Evolutionary conservation across 1,140 invertebrate genomes (phyloP).

Genomic region (Berghia stephanieae): DNA sequence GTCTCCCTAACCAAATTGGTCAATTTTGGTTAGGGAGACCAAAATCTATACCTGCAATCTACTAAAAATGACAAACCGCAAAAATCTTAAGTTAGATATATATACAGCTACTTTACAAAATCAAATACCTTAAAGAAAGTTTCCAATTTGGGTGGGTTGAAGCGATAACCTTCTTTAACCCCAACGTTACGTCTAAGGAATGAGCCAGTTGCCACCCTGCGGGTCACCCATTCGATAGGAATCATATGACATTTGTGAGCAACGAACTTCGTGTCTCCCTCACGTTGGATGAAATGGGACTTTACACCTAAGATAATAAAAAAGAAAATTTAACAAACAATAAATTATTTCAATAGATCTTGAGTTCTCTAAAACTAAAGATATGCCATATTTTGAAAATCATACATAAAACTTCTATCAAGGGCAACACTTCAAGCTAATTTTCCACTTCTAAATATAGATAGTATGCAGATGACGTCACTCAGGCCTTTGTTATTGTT

Average conservation of each 20-base stretch:
- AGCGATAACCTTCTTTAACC: conserved; percentile 90
- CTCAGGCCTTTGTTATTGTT: no score
- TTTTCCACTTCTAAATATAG: no score
- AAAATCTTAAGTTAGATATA: neutral
- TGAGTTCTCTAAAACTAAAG: no score
- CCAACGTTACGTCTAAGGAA: conserved; percentile 90
- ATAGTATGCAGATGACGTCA: no score
- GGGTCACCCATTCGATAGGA: conserved; percentile 97
- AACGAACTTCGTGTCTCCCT: conserved; percentile 81
- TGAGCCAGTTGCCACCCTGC: conserved; percentile 92
- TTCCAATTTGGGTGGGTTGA: conserved; percentile 86
- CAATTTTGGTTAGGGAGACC: no score
- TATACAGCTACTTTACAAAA: neutral
- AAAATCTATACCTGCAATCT: no score
- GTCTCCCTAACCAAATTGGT: no score
- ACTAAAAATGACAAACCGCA: no score
- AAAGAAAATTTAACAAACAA: neutral
- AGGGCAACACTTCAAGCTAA: no score
- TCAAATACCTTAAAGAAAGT: conserved; percentile 74
- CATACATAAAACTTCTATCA: no score
- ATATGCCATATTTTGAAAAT: no score
- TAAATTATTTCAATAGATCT: neutral
- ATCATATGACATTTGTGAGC: conserved; percentile 94
- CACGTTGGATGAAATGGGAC: conserved; percentile 82
- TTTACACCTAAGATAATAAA: conserved; percentile 75